Base-by-base conservation (phyloP, 1,140 invertebrate species). In the Brachionus asplanchnoidis region DNA sequence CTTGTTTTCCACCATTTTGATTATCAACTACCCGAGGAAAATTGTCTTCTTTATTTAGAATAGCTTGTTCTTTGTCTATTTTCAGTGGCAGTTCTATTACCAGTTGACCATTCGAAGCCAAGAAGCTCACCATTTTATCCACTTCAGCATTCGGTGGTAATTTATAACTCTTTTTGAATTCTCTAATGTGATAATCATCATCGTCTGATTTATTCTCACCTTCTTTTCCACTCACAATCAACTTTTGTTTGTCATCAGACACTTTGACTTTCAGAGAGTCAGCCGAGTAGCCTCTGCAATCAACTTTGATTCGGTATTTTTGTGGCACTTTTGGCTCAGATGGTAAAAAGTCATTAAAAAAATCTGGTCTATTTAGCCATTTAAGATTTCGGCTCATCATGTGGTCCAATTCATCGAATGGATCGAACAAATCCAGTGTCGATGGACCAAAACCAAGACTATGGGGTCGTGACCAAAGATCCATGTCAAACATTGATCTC, bases 401-500 rank as follows among this genome's bases (percentile, higher is more conserved):
- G 26, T 36, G 65, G 32, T 68, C 65, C 65, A 68, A 23, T n/a
- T 73, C 23, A 8, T 73, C 23, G n/a, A 73, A 44, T 44, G 23
- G n/a, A 23, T 73, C 23, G n/a, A 40, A 73, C 68, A 23, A 17
- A n/a, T 44, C 68, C 7, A 73, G 5, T 73, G 36, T 73, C 8
- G 75, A 78, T 46, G 42, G 75, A 78, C 75, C 75, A 56, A 56
- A 56, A 11, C 75, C 42, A 28, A 46, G 26, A 56, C 50, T 36
- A 23, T 42, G 12, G 26, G 75, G 75, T 23, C 50, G 12, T 2
- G 50, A 36, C 75, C 75, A 78, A 28, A 50, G n/a, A 56, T 78
- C 75, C 75, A 78, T 78, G 75, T 78, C 75, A 56, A 78, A 78
- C 75, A 78, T 78, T 46, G 75, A 78, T 40, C 42, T 36, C 7